Conservation (phyloP, 2,888 invertebrate species). For the Thera obeliscata region DNA sequence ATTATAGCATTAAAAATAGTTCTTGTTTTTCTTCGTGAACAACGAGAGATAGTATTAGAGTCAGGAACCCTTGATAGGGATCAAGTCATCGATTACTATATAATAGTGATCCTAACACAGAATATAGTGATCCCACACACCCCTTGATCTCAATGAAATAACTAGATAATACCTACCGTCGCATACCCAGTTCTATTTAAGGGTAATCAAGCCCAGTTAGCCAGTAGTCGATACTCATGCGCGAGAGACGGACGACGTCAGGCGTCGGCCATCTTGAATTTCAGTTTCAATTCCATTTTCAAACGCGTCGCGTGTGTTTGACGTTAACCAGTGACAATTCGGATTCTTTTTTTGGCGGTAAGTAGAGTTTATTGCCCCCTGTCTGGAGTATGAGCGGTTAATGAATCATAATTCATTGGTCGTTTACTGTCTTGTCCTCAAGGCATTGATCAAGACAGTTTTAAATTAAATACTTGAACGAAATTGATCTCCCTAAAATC, state of each 20-base stretch:
- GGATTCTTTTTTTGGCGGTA: slow-evolving; percentile 60
- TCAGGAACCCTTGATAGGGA: not conserved
- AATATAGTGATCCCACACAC: slow-evolving; percentile 67
- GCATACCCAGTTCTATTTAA: slow-evolving; percentile 81
- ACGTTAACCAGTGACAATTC: slow-evolving; percentile 73
- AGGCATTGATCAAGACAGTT: slow-evolving; percentile 15
- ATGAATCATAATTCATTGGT: slow-evolving; percentile 26
- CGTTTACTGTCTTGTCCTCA: slow-evolving; percentile 12
- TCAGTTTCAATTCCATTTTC: slow-evolving; percentile 67
- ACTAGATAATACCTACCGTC: slow-evolving; percentile 84
- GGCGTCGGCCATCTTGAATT: slow-evolving; percentile 61
- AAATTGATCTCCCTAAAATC: not conserved
- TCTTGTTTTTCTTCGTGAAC: not conserved
- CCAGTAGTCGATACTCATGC: slow-evolving; percentile 82
- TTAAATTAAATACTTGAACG: not conserved
- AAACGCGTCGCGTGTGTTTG: slow-evolving; percentile 70
- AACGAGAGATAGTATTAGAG: slow-evolving; percentile 2
- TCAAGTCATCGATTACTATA: slow-evolving; percentile 14
- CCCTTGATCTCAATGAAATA: slow-evolving; percentile 81
- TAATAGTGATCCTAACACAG: slow-evolving; percentile 52
- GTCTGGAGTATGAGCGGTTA: slow-evolving; percentile 15
- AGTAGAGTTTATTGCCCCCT: slow-evolving; percentile 41
- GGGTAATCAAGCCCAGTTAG: slow-evolving; percentile 87
- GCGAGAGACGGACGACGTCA: slow-evolving; percentile 68
- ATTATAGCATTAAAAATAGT: not conserved